Evolutionary conservation across 2,113 vertebrate genomes (phyloP).

Genomic region (Hylia prasina): DNA sequence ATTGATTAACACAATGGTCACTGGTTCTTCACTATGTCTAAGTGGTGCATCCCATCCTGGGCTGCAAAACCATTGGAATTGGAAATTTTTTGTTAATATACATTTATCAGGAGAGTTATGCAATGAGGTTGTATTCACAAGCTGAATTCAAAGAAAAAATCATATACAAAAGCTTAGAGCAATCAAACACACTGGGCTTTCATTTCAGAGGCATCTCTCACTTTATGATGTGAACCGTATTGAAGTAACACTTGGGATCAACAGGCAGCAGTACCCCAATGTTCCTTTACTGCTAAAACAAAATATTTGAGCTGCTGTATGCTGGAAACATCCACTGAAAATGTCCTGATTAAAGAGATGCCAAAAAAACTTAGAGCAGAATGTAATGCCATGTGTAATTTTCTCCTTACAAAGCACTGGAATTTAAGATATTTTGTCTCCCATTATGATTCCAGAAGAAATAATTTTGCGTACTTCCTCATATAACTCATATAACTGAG

Average conservation of each 20-base stretch:
- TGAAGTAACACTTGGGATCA: neutral
- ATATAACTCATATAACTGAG: neutral
- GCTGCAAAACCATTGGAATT: neutral
- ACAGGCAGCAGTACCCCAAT: neutral
- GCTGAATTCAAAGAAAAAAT: neutral
- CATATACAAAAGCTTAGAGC: neutral
- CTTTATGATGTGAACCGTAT: accelerated
- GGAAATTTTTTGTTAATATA: neutral
- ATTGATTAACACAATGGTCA: neutral
- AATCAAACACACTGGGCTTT: neutral
- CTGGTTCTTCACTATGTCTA: neutral
- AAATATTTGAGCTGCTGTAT: neutral
- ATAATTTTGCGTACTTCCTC: neutral
- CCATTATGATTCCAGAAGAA: neutral
- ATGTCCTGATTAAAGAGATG: neutral
- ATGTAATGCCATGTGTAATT: neutral
- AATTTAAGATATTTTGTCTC: neutral
- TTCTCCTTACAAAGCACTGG: neutral
- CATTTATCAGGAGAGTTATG: neutral
- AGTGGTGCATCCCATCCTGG: neutral
- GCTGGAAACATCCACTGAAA: neutral
- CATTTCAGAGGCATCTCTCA: neutral
- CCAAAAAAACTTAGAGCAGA: neutral
- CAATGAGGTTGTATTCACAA: neutral
- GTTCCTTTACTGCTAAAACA: neutral